These are phyloP conservation scores for Sphaeramia orbicularis DNA, from an alignment of 2,797 vertebrate species.

Conservation along the genomic window DNA sequence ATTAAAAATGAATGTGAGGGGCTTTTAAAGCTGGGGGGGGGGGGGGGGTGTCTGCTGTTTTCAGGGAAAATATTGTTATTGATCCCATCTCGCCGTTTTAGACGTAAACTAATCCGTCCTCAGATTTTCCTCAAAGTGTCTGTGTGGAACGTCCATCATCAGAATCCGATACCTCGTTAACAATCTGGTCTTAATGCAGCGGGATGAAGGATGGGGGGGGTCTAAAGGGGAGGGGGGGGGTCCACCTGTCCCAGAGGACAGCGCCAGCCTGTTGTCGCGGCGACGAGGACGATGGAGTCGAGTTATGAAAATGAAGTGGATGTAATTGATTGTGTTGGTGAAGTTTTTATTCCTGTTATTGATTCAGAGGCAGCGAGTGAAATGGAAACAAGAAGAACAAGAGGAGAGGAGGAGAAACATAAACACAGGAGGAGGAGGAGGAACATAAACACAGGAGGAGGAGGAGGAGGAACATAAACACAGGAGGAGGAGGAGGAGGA, in stretches of 20 bases:
- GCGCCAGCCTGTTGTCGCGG: slow-evolving; percentile 60
- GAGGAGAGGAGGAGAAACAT: too few relatives aligned
- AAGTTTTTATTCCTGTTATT: slow-evolving; percentile 79
- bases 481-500: too few relatives aligned
- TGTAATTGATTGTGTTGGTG: slow-evolving; percentile 83
- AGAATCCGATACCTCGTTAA: slow-evolving; percentile 68
- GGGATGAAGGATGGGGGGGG: not conserved
- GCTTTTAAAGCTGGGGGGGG: slow-evolving; percentile 59
- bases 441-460: too few relatives aligned
- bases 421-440: too few relatives aligned
- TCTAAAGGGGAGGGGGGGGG: not conserved
- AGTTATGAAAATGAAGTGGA: slow-evolving; percentile 92
- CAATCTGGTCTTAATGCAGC: slow-evolving; percentile 64
- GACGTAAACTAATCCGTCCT: slow-evolving; percentile 91
- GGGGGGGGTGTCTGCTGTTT: slow-evolving; percentile 51
- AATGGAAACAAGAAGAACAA: slow-evolving; percentile 73
- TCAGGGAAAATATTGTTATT: slow-evolving; percentile 98
- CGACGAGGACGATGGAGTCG: slow-evolving; percentile 69
- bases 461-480: too few relatives aligned
- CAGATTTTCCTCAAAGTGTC: slow-evolving; percentile 65
- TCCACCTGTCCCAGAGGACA: slow-evolving; percentile 40
- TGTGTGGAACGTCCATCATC: slow-evolving; percentile 57
- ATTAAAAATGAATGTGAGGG: slow-evolving; percentile 75
- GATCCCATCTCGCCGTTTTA: slow-evolving; percentile 94
- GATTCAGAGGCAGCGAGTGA: slow-evolving; percentile 71